Conservation (phyloP, 2,888 invertebrate genomes). For the Pachliopta kotzebuea region DNA sequence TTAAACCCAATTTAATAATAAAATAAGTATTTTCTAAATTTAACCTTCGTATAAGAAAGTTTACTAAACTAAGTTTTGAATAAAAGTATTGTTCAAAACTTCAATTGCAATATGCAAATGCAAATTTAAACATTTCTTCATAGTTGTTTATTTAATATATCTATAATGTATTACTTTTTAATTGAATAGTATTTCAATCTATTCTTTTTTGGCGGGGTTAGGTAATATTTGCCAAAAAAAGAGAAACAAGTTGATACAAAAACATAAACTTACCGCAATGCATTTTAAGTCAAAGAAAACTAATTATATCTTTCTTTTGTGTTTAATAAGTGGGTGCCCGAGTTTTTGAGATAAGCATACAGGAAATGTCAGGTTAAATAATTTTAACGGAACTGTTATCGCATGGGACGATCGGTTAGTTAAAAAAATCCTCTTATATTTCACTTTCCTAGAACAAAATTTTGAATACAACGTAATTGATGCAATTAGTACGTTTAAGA, state of each 20-base stretch:
- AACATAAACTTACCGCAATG: constrained; percentile 23
- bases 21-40: no score
- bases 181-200: no score
- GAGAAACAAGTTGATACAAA: constrained; percentile 12
- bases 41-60: no score
- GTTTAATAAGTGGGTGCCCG: constrained; percentile 18
- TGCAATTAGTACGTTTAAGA: background rate
- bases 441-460: background rate
- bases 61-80: no score
- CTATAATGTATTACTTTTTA: no score
- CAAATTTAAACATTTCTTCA: no score
- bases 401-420: constrained; percentile 18
- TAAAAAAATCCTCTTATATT: background rate
- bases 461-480: background rate
- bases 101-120: no score
- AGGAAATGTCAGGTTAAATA: constrained; percentile 37
- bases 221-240: background rate
- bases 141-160: no score
- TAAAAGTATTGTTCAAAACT: no score
- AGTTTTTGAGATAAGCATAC: constrained; percentile 33
- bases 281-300: constrained; percentile 13
- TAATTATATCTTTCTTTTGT: constrained; percentile 27
- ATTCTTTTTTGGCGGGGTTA: background rate
- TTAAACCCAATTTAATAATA: no score
- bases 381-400: constrained; percentile 32